Base-by-base conservation (phyloP, 2,113 vertebrate species). In the Melanerpes aurifrons region DNA sequence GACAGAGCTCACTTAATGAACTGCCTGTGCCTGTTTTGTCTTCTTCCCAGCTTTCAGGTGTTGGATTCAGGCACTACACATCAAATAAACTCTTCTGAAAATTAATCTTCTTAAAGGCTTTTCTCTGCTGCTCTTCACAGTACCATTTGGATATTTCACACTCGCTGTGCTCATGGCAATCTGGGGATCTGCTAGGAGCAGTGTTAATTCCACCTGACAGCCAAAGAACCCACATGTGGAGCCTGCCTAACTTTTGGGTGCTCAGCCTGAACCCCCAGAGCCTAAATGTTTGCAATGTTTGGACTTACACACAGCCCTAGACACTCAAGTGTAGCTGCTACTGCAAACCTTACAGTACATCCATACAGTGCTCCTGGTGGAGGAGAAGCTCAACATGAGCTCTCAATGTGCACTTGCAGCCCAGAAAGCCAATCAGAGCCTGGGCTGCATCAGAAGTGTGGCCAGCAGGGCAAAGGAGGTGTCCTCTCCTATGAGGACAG, bases 81-180 rank as follows among this genome's bases (percentile, higher is more conserved):
- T 67, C 35, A 89, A 88, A 10, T 9, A 57, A 90, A 75, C 11
- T 31, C 21, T 68, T 87, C 61, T 45, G 56, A 92, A 93, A 53
- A 78, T 84, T 79, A 86, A 88, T 82, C 45, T 92, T 16, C 62
- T 81, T 83, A 75, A 73, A 90, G 32, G 40, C 37, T 92, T 91
- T 96, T 67, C 64, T 92, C 31, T 64, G 22, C 19, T 75, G 31
- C 37, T 92, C 37, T 92, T 93, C 73, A 84, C 69, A 81, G 61
- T 35, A 29, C 21, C 32, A 17, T 71, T 90, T 75, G 15, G n/a
- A 45, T 37, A 17, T 83, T 89, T 77, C 68, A 32, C 40, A n/a
- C 10, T 9, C 4, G 5, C 6, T 20, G 2, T 32, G 19, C 4
- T 25, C 35, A 61, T 53, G 82, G 28, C 53, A 92, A 67, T 26